Conservation (phyloP, 2,888 invertebrate genomes). For the Pediacus dermestoides region DNA sequence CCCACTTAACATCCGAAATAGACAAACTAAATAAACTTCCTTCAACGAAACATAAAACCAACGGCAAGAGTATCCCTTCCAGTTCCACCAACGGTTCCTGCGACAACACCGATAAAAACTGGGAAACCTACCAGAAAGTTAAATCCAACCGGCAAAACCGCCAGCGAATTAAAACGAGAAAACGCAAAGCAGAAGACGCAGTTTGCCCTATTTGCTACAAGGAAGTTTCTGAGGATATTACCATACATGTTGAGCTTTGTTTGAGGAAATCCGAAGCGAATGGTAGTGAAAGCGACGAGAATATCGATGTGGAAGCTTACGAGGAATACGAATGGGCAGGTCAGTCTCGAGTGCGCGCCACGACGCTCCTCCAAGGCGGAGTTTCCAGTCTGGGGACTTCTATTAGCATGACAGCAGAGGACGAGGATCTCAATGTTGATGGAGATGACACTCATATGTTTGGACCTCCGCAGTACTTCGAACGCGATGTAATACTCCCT, state of each 20-base stretch:
- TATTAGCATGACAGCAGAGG: slow-evolving; percentile 51
- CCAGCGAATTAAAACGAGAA: slow-evolving; percentile 62
- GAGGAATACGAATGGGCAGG: slow-evolving; percentile 94
- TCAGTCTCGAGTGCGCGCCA: slow-evolving; percentile 73
- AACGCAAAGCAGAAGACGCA: slow-evolving; percentile 61
- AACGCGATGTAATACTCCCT: slow-evolving; percentile 62
- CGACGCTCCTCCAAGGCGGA: slow-evolving; percentile 66
- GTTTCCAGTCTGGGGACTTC: slow-evolving; percentile 55
- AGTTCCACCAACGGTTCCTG: slow-evolving; percentile 48
- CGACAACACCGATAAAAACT: slow-evolving; percentile 57
- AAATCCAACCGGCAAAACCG: slow-evolving; percentile 69
- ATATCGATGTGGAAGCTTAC: slow-evolving; percentile 77
- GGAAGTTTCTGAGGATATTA: slow-evolving; percentile 64
- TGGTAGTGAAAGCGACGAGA: slow-evolving; percentile 63
- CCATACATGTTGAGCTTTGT: slow-evolving; percentile 70
- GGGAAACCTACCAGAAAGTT: slow-evolving; percentile 73
- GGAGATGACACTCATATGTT: slow-evolving; percentile 84
- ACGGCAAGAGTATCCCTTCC: slow-evolving; percentile 48
- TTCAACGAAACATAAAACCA: slow-evolving; percentile 40
- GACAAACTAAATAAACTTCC: slow-evolving; percentile 64
- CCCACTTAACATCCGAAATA: slow-evolving; percentile 77
- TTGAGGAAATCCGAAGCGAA: slow-evolving; percentile 53
- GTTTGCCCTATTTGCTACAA: slow-evolving; percentile 82
- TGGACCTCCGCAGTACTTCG: slow-evolving; percentile 83
- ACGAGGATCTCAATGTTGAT: slow-evolving; percentile 80